Evolutionary conservation across 2,113 vertebrate species (phyloP).

Genomic region (Trogon melanurus): DNA sequence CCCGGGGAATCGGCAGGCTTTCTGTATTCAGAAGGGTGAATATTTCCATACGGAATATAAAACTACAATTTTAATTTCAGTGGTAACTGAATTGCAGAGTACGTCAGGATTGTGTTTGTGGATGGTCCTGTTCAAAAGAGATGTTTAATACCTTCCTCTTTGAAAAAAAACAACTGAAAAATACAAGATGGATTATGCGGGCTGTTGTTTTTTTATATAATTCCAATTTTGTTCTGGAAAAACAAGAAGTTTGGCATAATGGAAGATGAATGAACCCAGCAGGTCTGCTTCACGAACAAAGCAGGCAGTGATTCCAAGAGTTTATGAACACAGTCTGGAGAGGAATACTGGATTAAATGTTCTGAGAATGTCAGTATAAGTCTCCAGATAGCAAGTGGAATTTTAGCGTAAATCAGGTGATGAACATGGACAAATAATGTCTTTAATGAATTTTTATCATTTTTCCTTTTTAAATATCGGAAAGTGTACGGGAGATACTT

Average conservation of each 20-base stretch:
- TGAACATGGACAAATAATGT: background rate
- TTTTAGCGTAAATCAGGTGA: background rate
- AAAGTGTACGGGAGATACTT: background rate
- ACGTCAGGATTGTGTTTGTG: background rate
- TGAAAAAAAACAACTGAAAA: background rate
- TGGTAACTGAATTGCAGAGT: background rate
- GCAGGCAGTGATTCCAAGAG: background rate
- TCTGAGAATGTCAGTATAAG: background rate
- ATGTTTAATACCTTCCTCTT: background rate
- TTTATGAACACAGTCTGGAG: background rate
- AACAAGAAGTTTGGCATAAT: background rate
- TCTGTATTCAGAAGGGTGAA: background rate
- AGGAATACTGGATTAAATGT: background rate
- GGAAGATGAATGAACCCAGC: constrained; percentile 11
- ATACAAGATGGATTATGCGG: background rate
- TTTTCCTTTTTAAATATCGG: background rate
- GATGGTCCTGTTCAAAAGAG: background rate
- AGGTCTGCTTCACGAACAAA: constrained; percentile 35
- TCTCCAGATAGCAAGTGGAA: background rate
- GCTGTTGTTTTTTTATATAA: constrained; percentile 24
- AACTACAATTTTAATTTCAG: constrained; percentile 20
- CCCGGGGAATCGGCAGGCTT: background rate
- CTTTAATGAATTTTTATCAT: background rate
- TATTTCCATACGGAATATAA: constrained; percentile 3
- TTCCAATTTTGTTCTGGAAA: constrained; percentile 23